Base-by-base conservation (phyloP, 2,797 vertebrate species). In the Notoglanidium macrostoma region DNA sequence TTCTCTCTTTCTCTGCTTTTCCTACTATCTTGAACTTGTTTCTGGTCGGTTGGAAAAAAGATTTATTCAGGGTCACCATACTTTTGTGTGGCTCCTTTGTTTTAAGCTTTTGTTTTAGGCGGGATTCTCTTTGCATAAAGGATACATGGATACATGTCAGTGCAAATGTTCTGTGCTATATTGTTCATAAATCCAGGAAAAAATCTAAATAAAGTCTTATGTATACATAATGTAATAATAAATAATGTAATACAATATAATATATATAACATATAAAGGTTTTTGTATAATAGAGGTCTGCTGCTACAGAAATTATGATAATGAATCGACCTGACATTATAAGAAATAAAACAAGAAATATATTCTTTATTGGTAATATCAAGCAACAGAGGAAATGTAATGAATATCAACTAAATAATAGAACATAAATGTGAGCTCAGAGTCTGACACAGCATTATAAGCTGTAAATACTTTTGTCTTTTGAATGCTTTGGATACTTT, bases 401-500 rank as follows among this genome's bases (percentile, higher is more conserved):
- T 14, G 40, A 85, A 76, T 72, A 81, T 32, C 35, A 65, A 54
- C 23, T 86, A 57, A 86, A 86, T 80, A 80, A 70, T 86, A 44
- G 5, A 86, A 59, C 4, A 74, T 5, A 59, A 81, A 61, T 73
- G 73, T 73, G 44, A 32, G 21, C 29, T 78, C 12, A 78, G 35
- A 65, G 68, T 9, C 40, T 63, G 59, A 74, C 65, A 78, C 32
- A 85, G 57, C 61, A 82, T 82, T 73, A 72, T 73, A 61, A 55
- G 17, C 55, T 35, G 51, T 61, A 82, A 81, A 73, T 67, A 78
- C 67, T 23, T 82, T 12, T 19, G 23, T 19, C 10, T 77, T 82
- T 83, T 19, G 61, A 11, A 83, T 90, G 51, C 21, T 78, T 40
- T 82, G 54, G 23, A 3, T 78, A 78, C 19, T 57, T 78, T 54